Evolutionary conservation across 2,113 vertebrate genomes (phyloP), one percentile per base, ranked within the genome.

Genomic region (Synodontis membranacea): DNA sequence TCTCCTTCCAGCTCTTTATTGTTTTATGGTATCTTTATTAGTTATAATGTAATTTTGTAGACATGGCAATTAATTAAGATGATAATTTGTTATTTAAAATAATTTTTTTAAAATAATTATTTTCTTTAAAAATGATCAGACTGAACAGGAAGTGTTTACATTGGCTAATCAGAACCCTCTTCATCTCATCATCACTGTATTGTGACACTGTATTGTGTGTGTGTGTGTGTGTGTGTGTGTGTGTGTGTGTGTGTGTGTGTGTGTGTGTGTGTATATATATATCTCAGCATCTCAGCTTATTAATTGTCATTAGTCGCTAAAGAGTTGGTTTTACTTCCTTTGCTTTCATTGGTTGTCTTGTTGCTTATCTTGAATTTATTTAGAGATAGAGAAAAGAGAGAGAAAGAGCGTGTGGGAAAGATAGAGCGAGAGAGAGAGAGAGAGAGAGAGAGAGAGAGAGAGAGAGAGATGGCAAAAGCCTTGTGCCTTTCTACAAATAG

Each of bases 221-320:
- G 58, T 66, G 64, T 66, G 64, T 66, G 62, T 37, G 15, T 37
- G 31, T 68, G 64, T 68, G 37, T 42, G 68, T 72, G 37, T 72
- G 68, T 44, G 44, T 75, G 72, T 75, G 42, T 75, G 42, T 75
- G 72, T 48, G 72, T 76, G 25, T 17, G 14, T n/a, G 4, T 5
- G 4, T 44, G 25, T 28, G 74, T 48, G 44, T 48, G 4, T 48
- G 2, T n/a, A 39, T 44, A 76, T 1, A n/a, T n/a, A n/a, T n/a
- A n/a, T n/a, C n/a, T n/a, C n/a, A n/a, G n/a, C 42, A 74, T 39
- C 79, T 86, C 25, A 62, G 28, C 91, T 87, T 83, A 84, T 90
- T 74, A 78, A 64, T 56, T 90, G 89, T 91, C 89, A 92, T 72
- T 81, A 64, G 50, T 79, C 68, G 78, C 60, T 91, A 81, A 88